These are phyloP conservation scores for Vombatus ursinus DNA, from an alignment of 2,113 vertebrate species.

Conservation along the genomic window DNA sequence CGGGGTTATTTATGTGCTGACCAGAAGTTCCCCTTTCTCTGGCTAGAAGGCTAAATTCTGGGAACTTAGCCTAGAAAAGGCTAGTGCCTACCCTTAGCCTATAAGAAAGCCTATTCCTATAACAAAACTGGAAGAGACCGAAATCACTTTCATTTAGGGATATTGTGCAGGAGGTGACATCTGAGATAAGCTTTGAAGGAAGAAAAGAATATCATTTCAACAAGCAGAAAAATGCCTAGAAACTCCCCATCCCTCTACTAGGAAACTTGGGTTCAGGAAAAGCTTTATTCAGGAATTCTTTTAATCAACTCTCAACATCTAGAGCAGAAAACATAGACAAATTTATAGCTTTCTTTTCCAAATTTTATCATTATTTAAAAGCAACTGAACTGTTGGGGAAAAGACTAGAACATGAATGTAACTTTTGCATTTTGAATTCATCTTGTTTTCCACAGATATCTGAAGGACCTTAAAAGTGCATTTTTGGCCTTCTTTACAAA, in stretches of 20 bases:
- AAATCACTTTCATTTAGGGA: not conserved
- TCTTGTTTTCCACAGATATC: constrained; percentile 34
- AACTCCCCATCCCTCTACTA: not conserved
- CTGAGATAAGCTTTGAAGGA: not conserved
- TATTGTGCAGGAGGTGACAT: not conserved
- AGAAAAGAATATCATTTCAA: not conserved
- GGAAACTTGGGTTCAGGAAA: not conserved
- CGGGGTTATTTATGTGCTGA: not conserved
- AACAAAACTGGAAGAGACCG: not conserved
- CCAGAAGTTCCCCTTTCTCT: not conserved
- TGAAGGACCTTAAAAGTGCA: not conserved
- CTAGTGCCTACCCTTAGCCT: not conserved
- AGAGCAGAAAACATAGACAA: constrained; percentile 16
- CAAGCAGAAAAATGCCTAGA: not conserved
- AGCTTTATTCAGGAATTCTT: not conserved
- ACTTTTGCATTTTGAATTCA: not conserved
- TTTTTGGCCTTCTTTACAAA: constrained; percentile 13
- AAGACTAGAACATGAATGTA: constrained; percentile 29
- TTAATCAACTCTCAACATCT: constrained; percentile 6
- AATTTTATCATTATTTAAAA: constrained; percentile 50
- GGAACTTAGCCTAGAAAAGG: not conserved
- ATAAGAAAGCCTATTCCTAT: not conserved
- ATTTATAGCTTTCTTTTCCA: constrained; percentile 62
- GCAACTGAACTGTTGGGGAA: constrained; percentile 46
- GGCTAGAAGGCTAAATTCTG: not conserved